phyloP scores from a whole-genome alignment of 2,113 vertebrate species.

The Pollimyrus isidori region DNA sequence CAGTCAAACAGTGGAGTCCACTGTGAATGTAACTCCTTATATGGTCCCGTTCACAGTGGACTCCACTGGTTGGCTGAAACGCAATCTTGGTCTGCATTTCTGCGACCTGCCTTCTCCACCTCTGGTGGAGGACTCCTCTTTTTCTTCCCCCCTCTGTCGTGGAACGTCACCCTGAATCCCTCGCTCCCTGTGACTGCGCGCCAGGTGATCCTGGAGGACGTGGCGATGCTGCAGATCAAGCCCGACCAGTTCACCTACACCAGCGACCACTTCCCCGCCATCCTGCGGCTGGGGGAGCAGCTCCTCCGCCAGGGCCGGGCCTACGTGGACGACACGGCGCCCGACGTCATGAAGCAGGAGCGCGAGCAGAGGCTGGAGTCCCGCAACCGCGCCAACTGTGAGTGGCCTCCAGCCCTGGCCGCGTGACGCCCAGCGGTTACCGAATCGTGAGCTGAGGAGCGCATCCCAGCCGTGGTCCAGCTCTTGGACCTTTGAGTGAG shows the following conservation, averaged over 20 bases:
- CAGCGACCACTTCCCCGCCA: slow-evolving; percentile 86
- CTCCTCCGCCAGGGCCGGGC: slow-evolving; percentile 84
- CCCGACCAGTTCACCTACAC: slow-evolving; percentile 97
- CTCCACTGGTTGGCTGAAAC: neutral
- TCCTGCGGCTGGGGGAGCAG: slow-evolving; percentile 79
- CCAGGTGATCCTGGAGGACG: slow-evolving; percentile 94
- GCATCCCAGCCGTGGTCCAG: neutral
- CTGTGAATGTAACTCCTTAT: no score
- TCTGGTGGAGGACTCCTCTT: neutral
- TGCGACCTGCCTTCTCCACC: neutral
- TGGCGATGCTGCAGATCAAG: slow-evolving; percentile 89
- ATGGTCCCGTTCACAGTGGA: neutral
- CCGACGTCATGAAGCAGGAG: slow-evolving; percentile 91
- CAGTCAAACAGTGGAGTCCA: neutral
- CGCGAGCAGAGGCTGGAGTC: slow-evolving; percentile 86
- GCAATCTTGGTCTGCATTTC: neutral
- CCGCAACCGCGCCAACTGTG: slow-evolving; percentile 80
- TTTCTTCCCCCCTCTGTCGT: no score
- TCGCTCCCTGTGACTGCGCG: neutral
- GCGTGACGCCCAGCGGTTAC: neutral
- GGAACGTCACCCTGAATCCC: neutral
- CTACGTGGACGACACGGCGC: slow-evolving; percentile 86
- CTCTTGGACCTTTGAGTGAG: neutral
- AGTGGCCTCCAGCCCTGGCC: neutral
- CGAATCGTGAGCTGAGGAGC: neutral